phyloP scores from a whole-genome alignment of 2,888 invertebrate genomes.

The Campaea margaritaria region DNA sequence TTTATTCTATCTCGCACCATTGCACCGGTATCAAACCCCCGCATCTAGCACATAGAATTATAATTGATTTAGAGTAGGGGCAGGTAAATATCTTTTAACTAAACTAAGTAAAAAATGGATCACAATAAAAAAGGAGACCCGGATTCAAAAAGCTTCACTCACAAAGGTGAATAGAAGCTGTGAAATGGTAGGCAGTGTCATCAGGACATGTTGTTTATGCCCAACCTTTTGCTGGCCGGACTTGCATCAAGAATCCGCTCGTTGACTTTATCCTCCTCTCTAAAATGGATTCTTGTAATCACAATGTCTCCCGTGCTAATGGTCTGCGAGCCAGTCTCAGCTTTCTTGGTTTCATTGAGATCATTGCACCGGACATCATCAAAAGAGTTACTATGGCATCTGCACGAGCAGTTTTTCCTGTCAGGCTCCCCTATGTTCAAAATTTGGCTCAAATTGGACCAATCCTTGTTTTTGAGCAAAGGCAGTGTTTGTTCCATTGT shows the following conservation, averaged over 20 bases:
- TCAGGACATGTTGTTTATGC: slow-evolving; percentile 80
- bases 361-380: slow-evolving; percentile 74
- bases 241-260: slow-evolving; percentile 80
- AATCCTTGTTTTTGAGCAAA: slow-evolving; percentile 82
- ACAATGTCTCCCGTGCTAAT: slow-evolving; percentile 96
- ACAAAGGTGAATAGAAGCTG: slow-evolving; percentile 73
- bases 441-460: slow-evolving; percentile 81
- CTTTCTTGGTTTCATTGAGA: slow-evolving; percentile 77
- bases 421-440: slow-evolving; percentile 77
- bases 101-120: slow-evolving; percentile 68
- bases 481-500: slow-evolving; percentile 83
- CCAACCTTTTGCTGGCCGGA: slow-evolving; percentile 71
- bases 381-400: slow-evolving; percentile 81
- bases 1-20: slow-evolving; percentile 73
- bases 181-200: slow-evolving; percentile 55
- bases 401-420: slow-evolving; percentile 82
- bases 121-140: slow-evolving; percentile 68
- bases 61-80: slow-evolving; percentile 50
- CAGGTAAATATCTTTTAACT: slow-evolving; percentile 46
- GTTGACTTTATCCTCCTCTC: slow-evolving; percentile 79
- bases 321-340: slow-evolving; percentile 91
- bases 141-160: slow-evolving; percentile 72
- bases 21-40: slow-evolving; percentile 67
- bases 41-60: slow-evolving; percentile 54
- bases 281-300: slow-evolving; percentile 91